A percentile compares a stretch with the other conserved stretches of the same genome.
phyloP scores from a whole-genome alignment of 2,888 invertebrate genomes.

The Xylota segnis region DNA sequence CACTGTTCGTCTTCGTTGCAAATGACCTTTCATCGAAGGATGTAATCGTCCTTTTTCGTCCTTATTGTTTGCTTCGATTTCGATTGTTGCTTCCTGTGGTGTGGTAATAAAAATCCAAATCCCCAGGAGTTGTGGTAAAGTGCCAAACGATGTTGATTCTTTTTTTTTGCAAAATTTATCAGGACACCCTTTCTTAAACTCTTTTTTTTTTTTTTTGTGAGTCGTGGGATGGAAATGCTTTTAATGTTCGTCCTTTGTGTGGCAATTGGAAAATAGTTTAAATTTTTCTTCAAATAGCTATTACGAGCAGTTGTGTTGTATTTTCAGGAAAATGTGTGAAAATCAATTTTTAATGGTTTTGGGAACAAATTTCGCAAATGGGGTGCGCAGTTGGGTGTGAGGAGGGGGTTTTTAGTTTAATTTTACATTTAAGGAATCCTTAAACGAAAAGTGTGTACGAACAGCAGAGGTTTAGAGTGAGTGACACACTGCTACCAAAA shows the following conservation, averaged over 20 bases:
- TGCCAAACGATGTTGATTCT: constrained; percentile 67
- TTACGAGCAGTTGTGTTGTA: constrained; percentile 30
- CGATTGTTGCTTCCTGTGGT: constrained; percentile 18
- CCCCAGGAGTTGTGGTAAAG: constrained; percentile 68
- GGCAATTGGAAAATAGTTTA: constrained; percentile 38
- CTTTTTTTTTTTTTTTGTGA: constrained; percentile 22
- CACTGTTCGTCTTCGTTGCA: constrained; percentile 7
- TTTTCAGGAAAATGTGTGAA: constrained; percentile 52
- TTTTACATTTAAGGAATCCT: neutral
- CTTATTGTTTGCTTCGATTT: neutral
- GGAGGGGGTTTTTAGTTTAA: neutral
- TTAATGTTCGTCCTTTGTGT: constrained; percentile 4
- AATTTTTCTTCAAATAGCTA: constrained; percentile 14
- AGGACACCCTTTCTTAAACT: constrained; percentile 20
- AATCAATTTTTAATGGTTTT: constrained; percentile 50
- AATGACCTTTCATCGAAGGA: constrained; percentile 40
- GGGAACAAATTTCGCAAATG: constrained; percentile 49
- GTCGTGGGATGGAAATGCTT: constrained; percentile 3
- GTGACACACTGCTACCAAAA: no score
- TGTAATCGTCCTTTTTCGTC: constrained; percentile 2
- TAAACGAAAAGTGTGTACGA: no score
- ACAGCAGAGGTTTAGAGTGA: no score
- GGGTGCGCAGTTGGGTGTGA: neutral
- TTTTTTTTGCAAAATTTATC: constrained; percentile 16
- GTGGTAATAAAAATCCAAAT: constrained; percentile 37